Evolutionary conservation across 2,888 invertebrate species (phyloP), one percentile per base, ranked within the genome.

Genomic region (Kryphioiulus occultus): DNA sequence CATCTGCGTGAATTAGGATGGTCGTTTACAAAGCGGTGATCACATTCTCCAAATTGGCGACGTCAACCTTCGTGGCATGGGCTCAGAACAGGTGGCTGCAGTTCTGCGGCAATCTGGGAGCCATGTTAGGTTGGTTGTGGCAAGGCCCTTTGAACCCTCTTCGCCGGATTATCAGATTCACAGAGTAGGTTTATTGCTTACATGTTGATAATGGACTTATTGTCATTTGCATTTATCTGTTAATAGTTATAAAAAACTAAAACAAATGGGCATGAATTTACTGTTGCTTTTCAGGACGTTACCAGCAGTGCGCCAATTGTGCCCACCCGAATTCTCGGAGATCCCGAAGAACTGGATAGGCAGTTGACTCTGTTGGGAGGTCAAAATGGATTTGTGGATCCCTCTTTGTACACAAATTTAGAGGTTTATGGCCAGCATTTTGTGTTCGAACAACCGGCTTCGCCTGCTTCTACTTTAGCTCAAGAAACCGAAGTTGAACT

Each of bases 31-130:
- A 92, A 97, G 98, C 92, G 99, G 99, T 12, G 99, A 99, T 93
- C 99, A 99, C 93, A 96, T 99, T 91, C 94, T 99, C 90, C 99
- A 99, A 93, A 97, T 97, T 90, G 96, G 97, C 85, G 96, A 98
- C 90, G 97, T 99, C 90, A 97, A 97, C 93, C 94, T 99, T 90
- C 95, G 98, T 87, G 99, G 99, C 88, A 97, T 99, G 94, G 97
- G 97, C 89, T 98, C 98, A 87, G 99, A 99, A 92, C 97, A 97
- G 93, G 98, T 99, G 90, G 99, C 99, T 32, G 95, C 97, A 26
- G 98, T 99, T 89, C 93, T 99, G 89, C 95, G 99, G 39, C 98
- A 98, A 92, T 97, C 98, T 35, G 98, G 99, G 44, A 97, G 97
- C 17, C 97, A 98, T 92, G 98, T 99, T 88, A 95, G 98, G 1